Percentiles rank a stretch among this genome's conserved stretches.
phyloP scores from a whole-genome alignment of 2,113 vertebrate genomes.

The Dryoscopus gambensis region DNA sequence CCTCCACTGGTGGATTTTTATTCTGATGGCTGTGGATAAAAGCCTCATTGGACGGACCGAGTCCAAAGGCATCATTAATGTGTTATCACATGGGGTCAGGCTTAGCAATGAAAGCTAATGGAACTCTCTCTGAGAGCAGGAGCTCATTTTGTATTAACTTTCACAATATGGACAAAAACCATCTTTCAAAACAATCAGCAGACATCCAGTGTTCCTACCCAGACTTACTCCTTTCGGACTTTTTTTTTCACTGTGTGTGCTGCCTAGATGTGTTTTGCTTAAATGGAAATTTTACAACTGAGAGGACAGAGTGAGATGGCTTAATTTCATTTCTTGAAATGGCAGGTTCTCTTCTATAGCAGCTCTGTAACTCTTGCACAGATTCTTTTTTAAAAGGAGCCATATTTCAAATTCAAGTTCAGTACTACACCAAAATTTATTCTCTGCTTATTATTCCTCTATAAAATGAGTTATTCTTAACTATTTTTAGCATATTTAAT shows the following conservation, averaged over 20 bases:
- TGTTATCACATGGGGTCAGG: background rate
- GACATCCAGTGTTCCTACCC: background rate
- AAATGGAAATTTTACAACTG: background rate
- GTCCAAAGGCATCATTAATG: background rate
- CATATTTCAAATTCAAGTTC: background rate
- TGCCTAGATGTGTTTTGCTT: background rate
- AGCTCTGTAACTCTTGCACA: background rate
- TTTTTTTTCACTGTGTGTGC: background rate
- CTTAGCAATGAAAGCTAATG: background rate
- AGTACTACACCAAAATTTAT: background rate
- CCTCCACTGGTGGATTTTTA: background rate
- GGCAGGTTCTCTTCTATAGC: background rate
- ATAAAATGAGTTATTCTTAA: background rate
- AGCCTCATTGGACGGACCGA: background rate
- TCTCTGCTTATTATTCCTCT: background rate
- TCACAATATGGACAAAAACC: background rate
- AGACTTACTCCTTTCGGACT: background rate
- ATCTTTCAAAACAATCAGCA: background rate
- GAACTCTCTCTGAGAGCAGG: background rate
- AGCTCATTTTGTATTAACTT: background rate
- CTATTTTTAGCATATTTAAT: background rate
- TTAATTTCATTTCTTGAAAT: background rate
- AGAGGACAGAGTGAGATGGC: background rate
- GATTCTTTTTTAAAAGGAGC: background rate
- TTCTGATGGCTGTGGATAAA: background rate